Percentiles rank a stretch among this genome's conserved stretches.
Evolutionary conservation across 2,888 invertebrate species (phyloP).

Genomic region (Idaea dimidiata): DNA sequence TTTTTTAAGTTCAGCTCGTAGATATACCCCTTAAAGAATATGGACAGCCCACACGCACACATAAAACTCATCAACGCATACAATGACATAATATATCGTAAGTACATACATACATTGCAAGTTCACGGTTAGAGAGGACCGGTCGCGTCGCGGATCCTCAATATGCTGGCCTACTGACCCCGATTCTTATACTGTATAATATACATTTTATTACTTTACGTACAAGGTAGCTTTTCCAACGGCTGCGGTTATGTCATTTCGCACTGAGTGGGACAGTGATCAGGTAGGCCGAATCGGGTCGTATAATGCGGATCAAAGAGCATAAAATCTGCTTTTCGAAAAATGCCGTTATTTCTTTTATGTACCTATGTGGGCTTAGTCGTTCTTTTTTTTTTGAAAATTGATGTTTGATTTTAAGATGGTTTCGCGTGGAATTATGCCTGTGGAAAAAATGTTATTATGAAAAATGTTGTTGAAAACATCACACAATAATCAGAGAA

Average conservation of each 20-base stretch:
- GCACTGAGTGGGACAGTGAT: not conserved
- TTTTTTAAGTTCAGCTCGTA: too few species aligned
- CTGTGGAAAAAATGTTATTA: not conserved
- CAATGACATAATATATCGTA: slow-evolving; percentile 42
- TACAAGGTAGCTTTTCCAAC: not conserved
- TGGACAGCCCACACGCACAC: slow-evolving; percentile 20
- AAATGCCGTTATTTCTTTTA: not conserved
- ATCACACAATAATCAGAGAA: not conserved
- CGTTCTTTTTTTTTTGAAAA: not conserved
- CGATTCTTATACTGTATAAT: slow-evolving; percentile 7
- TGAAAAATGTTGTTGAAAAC: not conserved
- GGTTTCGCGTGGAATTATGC: not conserved
- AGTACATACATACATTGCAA: slow-evolving; percentile 43
- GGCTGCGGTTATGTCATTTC: not conserved
- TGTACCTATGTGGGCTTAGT: not conserved
- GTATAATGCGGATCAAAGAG: not conserved
- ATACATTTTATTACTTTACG: not conserved
- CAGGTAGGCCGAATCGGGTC: not conserved
- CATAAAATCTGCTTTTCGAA: not conserved
- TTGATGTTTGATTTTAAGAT: not conserved
- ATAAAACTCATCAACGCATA: slow-evolving; percentile 24
- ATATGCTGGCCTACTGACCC: slow-evolving; percentile 53
- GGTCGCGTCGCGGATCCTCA: slow-evolving; percentile 47
- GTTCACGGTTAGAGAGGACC: slow-evolving; percentile 63
- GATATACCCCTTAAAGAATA: too few species aligned